Percentiles rank a stretch among this genome's conserved stretches.
phyloP scores from a whole-genome alignment of 2,797 vertebrate species.

The Chloroceryle amazona region DNA sequence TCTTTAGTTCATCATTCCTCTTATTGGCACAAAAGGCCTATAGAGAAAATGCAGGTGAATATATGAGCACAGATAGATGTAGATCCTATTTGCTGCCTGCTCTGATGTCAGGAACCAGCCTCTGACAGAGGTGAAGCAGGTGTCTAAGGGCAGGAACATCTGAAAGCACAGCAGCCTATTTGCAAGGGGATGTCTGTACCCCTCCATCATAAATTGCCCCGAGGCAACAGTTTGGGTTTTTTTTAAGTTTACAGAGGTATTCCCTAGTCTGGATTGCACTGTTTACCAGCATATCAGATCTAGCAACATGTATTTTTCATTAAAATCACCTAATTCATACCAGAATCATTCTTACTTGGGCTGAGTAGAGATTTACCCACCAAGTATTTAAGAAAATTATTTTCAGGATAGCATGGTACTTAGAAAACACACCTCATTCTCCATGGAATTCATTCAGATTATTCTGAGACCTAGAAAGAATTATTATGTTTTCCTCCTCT shows the following conservation, averaged over 20 bases:
- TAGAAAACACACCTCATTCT: background rate
- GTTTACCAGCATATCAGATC: background rate
- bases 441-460: background rate
- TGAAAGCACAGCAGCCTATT: background rate
- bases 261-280: background rate
- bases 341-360: background rate
- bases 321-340: background rate
- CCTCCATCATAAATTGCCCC: background rate
- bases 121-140: background rate
- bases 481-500: background rate
- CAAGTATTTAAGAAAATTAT: background rate
- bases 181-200: background rate
- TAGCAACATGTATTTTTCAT: background rate
- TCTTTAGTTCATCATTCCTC: background rate
- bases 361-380: background rate
- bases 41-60: background rate
- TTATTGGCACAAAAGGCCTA: background rate
- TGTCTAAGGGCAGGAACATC: background rate
- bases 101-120: background rate
- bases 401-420: background rate
- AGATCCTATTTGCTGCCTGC: background rate
- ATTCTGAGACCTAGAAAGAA: background rate
- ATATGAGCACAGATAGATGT: accelerated
- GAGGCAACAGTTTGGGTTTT: background rate
- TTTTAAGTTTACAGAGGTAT: background rate